phyloP scores from a whole-genome alignment of 1,140 invertebrate species.

The Vanessa tameamea region DNA sequence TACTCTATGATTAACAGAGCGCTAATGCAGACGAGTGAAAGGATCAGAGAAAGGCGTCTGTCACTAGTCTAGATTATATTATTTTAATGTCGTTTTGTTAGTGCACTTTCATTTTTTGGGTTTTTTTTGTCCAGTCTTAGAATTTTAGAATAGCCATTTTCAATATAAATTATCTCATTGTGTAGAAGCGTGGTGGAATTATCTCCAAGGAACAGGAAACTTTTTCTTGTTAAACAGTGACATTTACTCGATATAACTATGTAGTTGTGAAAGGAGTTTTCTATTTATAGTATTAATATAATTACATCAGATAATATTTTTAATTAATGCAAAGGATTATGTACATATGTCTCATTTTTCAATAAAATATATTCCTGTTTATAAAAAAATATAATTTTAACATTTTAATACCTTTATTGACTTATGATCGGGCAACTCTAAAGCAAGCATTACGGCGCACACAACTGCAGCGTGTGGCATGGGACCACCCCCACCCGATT shows the following conservation, averaged over 20 bases:
- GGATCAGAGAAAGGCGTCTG: constrained; percentile 49
- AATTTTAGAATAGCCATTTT: background rate
- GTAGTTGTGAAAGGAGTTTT: background rate
- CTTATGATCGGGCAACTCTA: constrained; percentile 77
- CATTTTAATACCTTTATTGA: constrained; percentile 62
- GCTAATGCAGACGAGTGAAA: constrained; percentile 68
- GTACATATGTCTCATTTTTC: background rate
- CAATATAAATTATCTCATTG: background rate
- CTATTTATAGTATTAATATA: background rate
- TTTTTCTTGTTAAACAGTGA: too few species aligned
- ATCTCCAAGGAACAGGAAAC: too few species aligned
- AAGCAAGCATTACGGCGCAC: constrained; percentile 75
- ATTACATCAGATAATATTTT: background rate
- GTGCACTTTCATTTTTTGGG: constrained; percentile 51
- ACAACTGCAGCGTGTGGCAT: constrained; percentile 57
- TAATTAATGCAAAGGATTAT: background rate
- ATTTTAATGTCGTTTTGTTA: constrained; percentile 49
- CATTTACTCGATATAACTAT: background rate
- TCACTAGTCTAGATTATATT: constrained; percentile 44
- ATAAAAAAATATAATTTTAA: constrained; percentile 30
- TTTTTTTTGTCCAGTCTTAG: background rate
- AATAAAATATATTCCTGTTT: constrained; percentile 26
- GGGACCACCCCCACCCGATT: constrained; percentile 64
- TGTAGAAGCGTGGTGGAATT: too few species aligned
- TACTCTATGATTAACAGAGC: constrained; percentile 71